phyloP scores from a whole-genome alignment of 2,797 vertebrate genomes.

The Pipistrellus kuhlii region DNA sequence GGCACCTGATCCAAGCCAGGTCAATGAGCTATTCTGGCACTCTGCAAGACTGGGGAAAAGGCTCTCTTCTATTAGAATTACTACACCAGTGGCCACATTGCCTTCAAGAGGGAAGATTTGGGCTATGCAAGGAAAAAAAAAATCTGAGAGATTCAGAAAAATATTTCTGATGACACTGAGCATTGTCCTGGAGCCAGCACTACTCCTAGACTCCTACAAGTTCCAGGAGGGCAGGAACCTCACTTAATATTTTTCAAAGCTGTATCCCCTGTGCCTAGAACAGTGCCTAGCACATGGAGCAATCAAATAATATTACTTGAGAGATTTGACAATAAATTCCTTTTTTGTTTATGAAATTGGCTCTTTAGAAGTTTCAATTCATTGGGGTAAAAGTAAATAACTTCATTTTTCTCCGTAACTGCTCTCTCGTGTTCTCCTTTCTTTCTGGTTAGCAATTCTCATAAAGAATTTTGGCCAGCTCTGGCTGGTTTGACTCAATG shows the following conservation, averaged over 20 bases:
- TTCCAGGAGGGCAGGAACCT: not conserved
- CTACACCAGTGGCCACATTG: not conserved
- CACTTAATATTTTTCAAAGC: not conserved
- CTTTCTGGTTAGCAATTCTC: constrained; percentile 1
- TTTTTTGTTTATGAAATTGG: constrained; percentile 2
- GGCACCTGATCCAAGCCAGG: not conserved
- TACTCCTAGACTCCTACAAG: not conserved
- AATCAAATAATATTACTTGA: constrained; percentile 22
- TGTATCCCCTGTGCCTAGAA: constrained; percentile 3
- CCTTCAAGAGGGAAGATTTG: not conserved
- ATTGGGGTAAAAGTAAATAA: not conserved
- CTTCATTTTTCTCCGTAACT: not conserved
- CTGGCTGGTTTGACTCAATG: too few relatives aligned
- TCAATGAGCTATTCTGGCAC: not conserved
- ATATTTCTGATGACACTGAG: not conserved
- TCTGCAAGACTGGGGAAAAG: not conserved
- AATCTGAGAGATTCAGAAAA: not conserved
- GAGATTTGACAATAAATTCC: not conserved
- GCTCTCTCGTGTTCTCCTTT: not conserved
- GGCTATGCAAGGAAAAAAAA: not conserved
- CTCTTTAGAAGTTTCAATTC: constrained; percentile 16
- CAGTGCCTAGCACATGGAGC: not conserved
- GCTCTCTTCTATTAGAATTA: not conserved
- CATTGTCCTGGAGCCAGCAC: not conserved
- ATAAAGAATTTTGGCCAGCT: too few relatives aligned